Evolutionary conservation across 2,888 invertebrate species (phyloP).

Genomic region (Diadromus collaris): DNA sequence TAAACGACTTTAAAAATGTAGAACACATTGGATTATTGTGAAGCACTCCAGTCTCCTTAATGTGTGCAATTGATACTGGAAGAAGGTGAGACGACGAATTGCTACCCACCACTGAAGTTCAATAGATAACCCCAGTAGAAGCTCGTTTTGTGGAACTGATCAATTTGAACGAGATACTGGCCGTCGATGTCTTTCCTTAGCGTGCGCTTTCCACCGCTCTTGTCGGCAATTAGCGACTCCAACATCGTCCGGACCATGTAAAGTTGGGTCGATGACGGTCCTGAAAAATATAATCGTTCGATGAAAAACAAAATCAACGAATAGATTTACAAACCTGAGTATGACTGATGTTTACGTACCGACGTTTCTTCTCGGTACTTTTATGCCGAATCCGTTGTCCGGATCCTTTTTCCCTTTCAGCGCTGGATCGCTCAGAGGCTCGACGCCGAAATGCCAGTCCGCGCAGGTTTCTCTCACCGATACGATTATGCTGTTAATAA

Average conservation of each 20-base stretch:
- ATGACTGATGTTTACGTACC: constrained; percentile 82
- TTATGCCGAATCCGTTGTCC: constrained; percentile 94
- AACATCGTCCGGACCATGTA: constrained; percentile 99
- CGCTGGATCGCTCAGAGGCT: constrained; percentile 95
- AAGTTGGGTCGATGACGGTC: constrained; percentile 95
- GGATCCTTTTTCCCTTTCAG: constrained; percentile 96
- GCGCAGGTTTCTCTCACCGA: constrained; percentile 98
- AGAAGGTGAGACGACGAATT: background rate
- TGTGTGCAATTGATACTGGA: background rate
- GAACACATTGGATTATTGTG: too few species aligned
- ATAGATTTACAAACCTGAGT: background rate
- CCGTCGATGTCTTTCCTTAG: constrained; percentile 98
- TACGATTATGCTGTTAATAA: constrained; percentile 93
- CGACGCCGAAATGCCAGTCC: constrained; percentile 96
- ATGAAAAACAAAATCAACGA: constrained; percentile 1
- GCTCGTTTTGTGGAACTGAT: constrained; percentile 96
- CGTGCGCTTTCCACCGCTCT: constrained; percentile 97
- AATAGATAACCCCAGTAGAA: constrained; percentile 98
- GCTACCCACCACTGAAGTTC: constrained; percentile 90
- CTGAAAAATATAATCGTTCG: constrained; percentile 77
- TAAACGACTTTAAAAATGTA: too few species aligned
- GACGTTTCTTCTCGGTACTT: constrained; percentile 95
- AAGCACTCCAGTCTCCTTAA: too few species aligned
- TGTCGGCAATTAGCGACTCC: constrained; percentile 98
- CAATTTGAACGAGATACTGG: constrained; percentile 95